Evolutionary conservation across 2,888 invertebrate genomes (phyloP).

Genomic region (Phyllotreta cruciferae): DNA sequence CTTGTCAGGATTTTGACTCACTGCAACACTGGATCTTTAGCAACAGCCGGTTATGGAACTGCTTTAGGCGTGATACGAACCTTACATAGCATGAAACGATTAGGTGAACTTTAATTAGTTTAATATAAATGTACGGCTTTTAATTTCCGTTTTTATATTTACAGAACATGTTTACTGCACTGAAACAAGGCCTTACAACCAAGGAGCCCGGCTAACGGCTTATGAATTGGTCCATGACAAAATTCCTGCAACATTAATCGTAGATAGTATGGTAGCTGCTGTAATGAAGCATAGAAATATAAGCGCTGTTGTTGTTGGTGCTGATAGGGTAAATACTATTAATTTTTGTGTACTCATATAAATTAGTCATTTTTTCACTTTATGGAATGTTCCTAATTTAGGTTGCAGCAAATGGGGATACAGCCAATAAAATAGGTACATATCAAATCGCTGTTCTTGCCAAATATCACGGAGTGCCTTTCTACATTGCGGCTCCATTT

Average conservation of each 20-base stretch:
- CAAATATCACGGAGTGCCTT: slow-evolving; percentile 88
- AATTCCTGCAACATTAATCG: slow-evolving; percentile 90
- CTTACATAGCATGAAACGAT: slow-evolving; percentile 68
- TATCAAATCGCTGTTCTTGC: slow-evolving; percentile 95
- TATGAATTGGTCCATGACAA: slow-evolving; percentile 93
- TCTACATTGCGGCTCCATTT: slow-evolving; percentile 93
- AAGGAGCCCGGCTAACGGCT: slow-evolving; percentile 94
- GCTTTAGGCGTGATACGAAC: slow-evolving; percentile 94
- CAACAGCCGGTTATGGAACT: slow-evolving; percentile 97
- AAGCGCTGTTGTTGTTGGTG: slow-evolving; percentile 95
- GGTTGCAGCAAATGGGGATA: slow-evolving; percentile 96
- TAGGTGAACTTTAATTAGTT: slow-evolving; percentile 41
- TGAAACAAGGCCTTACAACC: slow-evolving; percentile 98
- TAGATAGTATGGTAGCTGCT: slow-evolving; percentile 95
- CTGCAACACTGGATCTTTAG: slow-evolving; percentile 98
- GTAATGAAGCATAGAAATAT: slow-evolving; percentile 85
- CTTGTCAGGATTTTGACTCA: slow-evolving; percentile 86
- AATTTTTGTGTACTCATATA: background rate
- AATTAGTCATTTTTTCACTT: background rate
- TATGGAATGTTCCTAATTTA: slow-evolving; percentile 46
- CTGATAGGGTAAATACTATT: slow-evolving; percentile 76
- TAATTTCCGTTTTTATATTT: slow-evolving; percentile 19
- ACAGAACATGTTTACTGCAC: slow-evolving; percentile 92
- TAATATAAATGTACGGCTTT: background rate
- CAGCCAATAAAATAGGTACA: slow-evolving; percentile 98